Base-by-base conservation (phyloP, 2,797 vertebrate species). In the Takifugu ocellatus region DNA sequence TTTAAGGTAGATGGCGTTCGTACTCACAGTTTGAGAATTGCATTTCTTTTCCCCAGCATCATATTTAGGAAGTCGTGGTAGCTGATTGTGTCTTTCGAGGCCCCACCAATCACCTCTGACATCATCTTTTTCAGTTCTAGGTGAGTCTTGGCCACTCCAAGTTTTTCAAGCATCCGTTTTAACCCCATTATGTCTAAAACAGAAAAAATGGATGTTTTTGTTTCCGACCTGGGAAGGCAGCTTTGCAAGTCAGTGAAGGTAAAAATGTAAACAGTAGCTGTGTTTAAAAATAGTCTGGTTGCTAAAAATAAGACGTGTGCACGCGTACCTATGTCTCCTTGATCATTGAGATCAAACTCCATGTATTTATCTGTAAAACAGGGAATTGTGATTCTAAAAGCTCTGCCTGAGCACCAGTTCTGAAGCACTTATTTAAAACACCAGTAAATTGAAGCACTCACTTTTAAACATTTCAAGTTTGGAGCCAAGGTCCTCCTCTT, bases 71-170 rank as follows among this genome's bases (percentile, higher is more conserved):
- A 94, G 82, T 93, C 91, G 0, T 48, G 52, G 78, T 94, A 94
- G 75, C 77, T 59, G 74, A 94, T 86, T 0, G 87, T 90, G 27
- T 94, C 92, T 11, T 83, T 78, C 0, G 71, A 63, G 46, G 82
- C 57, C 5, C 80, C 82, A n/a, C 90, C 82, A 9, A 72, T 77
- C 39, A 92, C 91, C 46, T 94, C 92, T 48, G 75, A 75, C 75
- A 94, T 94, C 87, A 94, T 90, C 78, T 92, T 94, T 68, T 94
- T 94, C 60, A 94, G 78, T 60, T 94, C 93, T 57, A 93, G 49
- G 61, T 94, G 93, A 52, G 93, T 94, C 78, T 93, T 94, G 54
- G 93, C 88, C 15, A 85, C 54, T 17, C 92, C 91, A 1, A 94
- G 82, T 75, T 92, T 94, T 81, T 94, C 93, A 70, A 94, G 76